Base-by-base conservation (phyloP, 1,140 invertebrate species). In the Vanessa tameamea region DNA sequence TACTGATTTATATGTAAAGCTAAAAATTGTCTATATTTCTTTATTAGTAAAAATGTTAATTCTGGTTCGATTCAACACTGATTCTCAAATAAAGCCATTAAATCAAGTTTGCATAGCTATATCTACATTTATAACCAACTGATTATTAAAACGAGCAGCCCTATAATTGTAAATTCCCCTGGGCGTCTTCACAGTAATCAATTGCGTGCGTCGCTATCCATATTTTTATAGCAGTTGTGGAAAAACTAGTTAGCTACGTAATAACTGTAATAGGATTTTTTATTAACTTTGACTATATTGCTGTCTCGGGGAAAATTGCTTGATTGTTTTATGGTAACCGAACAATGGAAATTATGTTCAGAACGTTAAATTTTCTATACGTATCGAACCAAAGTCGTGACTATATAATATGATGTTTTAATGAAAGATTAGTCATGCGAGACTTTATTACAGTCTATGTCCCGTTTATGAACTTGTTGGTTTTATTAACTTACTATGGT, bases 201-300 rank as follows among this genome's bases (percentile, higher is more conserved):
- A 73, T 74, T 69, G 72, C 72, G 66, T 74, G 61, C 50, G 55
- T 50, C 64, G 57, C 47, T 61, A 61, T 61, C 59, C 59, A 64
- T 69, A 73, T 69, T 69, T 74, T 74, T 64, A 74, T 64, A 69
- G 61, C 66, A 68, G 61, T 69, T 63, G 72, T 59, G 67, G 67
- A 67, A 64, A 63, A 74, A 74, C 72, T 74, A 74, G 72, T 69
- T 74, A 69, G 48, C 72, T 68, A 11, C 12, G 50, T 64, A 55
- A 74, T 69, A 69, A 74, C 66, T 69, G 16, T 74, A 69, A 69
- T 74, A 23, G 59, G 50, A 43, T 69, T 74, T 71, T 74, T 74
- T 64, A 74, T 74, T 69, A 64, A 67, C 53, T 64, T 69, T 31
- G 55, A 63, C 57, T 74, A 69, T 63, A 74, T 74, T 74, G 63